These are phyloP conservation scores for Bombus soroeensis DNA, from an alignment of 1,140 invertebrate species.

Conservation along the genomic window DNA sequence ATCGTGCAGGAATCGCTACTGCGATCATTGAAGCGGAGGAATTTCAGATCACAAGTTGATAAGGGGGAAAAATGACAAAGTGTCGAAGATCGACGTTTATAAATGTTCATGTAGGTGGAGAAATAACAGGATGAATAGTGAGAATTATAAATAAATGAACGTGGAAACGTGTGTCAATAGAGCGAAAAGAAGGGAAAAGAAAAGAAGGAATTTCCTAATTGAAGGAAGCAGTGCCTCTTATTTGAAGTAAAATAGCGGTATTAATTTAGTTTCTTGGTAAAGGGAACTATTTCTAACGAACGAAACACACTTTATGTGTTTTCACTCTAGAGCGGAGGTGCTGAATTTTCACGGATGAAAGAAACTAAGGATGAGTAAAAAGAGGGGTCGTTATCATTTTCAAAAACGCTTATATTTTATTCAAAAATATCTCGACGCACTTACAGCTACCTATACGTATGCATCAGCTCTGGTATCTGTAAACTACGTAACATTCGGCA, in stretches of 20 bases:
- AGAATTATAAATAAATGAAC: neutral
- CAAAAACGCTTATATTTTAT: slow-evolving; percentile 45
- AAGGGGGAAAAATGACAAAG: neutral
- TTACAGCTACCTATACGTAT: slow-evolving; percentile 42
- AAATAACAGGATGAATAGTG: neutral
- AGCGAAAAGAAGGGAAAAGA: neutral
- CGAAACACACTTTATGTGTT: neutral
- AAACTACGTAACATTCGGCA: slow-evolving; percentile 40
- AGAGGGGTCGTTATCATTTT: neutral
- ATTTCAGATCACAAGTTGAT: neutral
- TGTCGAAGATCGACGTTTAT: neutral
- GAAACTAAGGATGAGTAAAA: neutral
- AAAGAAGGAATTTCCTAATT: neutral
- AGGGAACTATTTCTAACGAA: neutral
- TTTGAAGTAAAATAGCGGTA: neutral
- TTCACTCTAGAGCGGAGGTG: no score
- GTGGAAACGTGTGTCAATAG: no score
- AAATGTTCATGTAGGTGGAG: neutral
- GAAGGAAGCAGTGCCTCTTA: neutral
- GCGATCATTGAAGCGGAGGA: no score
- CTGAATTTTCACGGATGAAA: neutral
- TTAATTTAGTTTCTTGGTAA: neutral
- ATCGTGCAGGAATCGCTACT: no score
- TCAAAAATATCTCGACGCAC: slow-evolving; percentile 39
- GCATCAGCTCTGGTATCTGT: slow-evolving; percentile 35